A percentile compares a stretch with the other conserved stretches of the same genome.
Conservation (phyloP, 2,113 vertebrate species). For the Phrynosoma blainvillii region DNA sequence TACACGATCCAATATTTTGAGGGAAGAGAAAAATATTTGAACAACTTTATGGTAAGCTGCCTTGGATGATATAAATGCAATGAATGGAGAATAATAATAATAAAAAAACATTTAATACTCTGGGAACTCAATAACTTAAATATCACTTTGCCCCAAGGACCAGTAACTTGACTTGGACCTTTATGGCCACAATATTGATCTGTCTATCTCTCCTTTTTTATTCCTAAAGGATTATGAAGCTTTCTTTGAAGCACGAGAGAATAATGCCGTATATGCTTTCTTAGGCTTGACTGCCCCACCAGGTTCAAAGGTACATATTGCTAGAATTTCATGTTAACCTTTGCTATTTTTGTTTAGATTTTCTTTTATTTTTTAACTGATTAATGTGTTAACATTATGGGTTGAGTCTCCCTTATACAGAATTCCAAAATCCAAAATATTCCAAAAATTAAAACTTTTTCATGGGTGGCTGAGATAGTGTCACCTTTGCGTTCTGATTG, state of each 20-base stretch:
- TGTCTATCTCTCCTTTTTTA: background rate
- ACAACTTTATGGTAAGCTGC: background rate
- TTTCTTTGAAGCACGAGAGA: conserved; percentile 96
- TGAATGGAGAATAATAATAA: background rate
- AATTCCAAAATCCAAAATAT: too few species aligned
- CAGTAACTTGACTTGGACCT: background rate
- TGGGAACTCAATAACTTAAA: background rate
- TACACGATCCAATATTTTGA: too few species aligned
- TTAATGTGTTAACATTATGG: background rate
- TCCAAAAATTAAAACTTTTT: too few species aligned
- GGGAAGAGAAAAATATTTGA: too few species aligned
- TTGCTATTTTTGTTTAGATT: background rate
- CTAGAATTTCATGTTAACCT: background rate
- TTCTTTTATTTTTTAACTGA: background rate
- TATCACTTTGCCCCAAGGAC: background rate
- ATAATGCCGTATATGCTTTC: conserved; percentile 94
- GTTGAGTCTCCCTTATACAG: too few species aligned
- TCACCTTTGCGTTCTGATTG: too few species aligned
- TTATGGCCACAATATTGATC: background rate
- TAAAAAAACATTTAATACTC: background rate
- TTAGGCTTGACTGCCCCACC: conserved; percentile 93
- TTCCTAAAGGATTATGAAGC: conserved; percentile 88
- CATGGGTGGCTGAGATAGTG: too few species aligned
- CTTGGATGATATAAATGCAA: background rate
- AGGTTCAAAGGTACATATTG: conserved; percentile 89